These are phyloP conservation scores for Lepas anatifera DNA, from an alignment of 2,888 invertebrate genomes.

Conservation along the genomic window DNA sequence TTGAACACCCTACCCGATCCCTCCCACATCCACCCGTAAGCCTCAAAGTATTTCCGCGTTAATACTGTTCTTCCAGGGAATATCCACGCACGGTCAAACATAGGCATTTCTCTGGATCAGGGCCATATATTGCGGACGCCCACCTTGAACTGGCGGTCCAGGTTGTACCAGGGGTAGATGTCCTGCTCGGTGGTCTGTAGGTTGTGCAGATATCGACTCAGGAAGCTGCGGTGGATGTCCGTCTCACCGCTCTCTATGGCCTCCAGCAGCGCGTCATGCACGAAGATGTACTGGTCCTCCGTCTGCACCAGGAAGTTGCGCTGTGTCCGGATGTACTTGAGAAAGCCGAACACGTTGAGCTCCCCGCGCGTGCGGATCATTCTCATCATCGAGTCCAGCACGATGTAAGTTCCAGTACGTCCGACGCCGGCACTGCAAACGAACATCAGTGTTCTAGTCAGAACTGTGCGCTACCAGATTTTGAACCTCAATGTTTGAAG, in stretches of 20 bases:
- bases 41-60: no score
- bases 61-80: no score
- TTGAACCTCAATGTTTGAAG: no score
- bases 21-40: no score
- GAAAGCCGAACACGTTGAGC: conserved; percentile 82
- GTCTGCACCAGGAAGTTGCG: conserved; percentile 95
- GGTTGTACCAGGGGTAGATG: conserved; percentile 28
- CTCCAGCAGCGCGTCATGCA: conserved; percentile 89
- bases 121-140: no score
- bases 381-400: conserved; percentile 86
- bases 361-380: conserved; percentile 76
- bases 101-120: no score
- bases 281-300: conserved; percentile 96
- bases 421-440: conserved; percentile 79
- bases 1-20: no score
- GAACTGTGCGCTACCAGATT: no score
- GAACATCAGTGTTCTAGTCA: no score
- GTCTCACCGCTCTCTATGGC: conserved; percentile 83
- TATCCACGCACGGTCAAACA: no score
- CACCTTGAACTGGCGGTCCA: conserved; percentile 64
- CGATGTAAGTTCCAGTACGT: conserved; percentile 90
- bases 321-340: conserved; percentile 88
- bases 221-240: conserved; percentile 47
- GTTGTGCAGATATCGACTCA: conserved; percentile 38
- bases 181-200: conserved; percentile 31